Evolutionary conservation across 2,888 invertebrate genomes (phyloP), one percentile per base, ranked within the genome.

Genomic region (Eristalis pertinax): DNA sequence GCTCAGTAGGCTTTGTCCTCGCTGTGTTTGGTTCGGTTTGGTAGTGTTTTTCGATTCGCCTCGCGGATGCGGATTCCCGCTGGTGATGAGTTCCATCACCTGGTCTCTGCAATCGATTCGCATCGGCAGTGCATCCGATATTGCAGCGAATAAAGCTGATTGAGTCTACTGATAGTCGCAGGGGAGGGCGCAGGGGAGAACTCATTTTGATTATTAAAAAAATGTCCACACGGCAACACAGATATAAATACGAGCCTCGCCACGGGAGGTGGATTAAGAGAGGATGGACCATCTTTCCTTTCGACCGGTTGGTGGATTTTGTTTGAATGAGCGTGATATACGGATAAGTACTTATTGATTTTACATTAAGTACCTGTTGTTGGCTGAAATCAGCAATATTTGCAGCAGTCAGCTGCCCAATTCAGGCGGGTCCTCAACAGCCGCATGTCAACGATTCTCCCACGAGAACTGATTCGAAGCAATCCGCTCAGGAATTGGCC

Each of bases 91-190:
- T 83, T 83, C 75, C 78, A 79, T 78, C 75, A 82, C 67, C 38
- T 76, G 43, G 62, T 29, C 56, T 22, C 24, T 43, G 79, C 87
- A 87, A 87, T 87, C 79, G 38, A 13, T 60, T 29, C 19, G 19
- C 50, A 50, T 50, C 50, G 50, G 19, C 50, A 50, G 19, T 73
- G 70, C 73, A 81, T 38, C 43, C 64, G 83, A 87, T 87, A 87
- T 80, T 74, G 76, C 24, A 82, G 62, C 84, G 75, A 73, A 76
- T 73, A 76, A 87, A 84, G 64, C 76, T 80, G 87, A 87, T 87
- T 84, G 83, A 65, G 60, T 69, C 76, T 62, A 58, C 50, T 87
- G 87, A 84, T 87, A 84, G 73, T 58, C 68, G 80, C 68, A n/a
- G n/a, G n/a, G n/a, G 72, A 76, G 80, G 76, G 80, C 80, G 60